Base-by-base conservation (phyloP, 2,113 vertebrate genomes). In the Cisticola juncidis region DNA sequence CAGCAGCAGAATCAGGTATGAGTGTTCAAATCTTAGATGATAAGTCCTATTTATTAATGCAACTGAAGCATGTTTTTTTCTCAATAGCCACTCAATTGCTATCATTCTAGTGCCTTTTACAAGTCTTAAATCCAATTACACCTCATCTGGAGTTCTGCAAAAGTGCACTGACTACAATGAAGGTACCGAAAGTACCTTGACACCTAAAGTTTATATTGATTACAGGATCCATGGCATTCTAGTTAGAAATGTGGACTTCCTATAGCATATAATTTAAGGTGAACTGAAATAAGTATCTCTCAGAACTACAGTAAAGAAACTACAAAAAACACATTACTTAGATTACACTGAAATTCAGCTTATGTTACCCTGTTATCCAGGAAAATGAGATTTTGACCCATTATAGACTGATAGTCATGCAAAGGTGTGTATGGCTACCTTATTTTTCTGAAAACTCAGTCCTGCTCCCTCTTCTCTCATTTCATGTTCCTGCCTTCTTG, bases 71-170 rank as follows among this genome's bases (percentile, higher is more conserved):
- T 9, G 14, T 9, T 82, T 68, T 68, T 68, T 80, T 68, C 47
- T 79, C 3, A 0, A 29, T 5, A 8, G 1, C 5, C 3, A 24
- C 29, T 76, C 33, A 50, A 21, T 2, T 10, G 38, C 13, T 56
- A 64, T 25, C 8, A 61, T 45, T 86, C 35, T 33, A 82, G 22
- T 35, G 28, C 12, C 23, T 60, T 86, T 80, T 47, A 56, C 4
- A 83, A 45, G 14, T 42, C 26, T 42, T 64, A 42, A 72, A 35
- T 50, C 28, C 11, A 79, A 53, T 45, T 57, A 66, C 6, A 71
- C 6, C 4, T 74, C 22, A 74, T 71, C 20, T 35, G 47, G 71
- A 90, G 20, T 38, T 88, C 61, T 80, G 26, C 11, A 72, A 82
- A 38, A n/a, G 20, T 68, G 60, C 13, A 68, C 8, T 33, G 44